Conservation (phyloP, 2,113 vertebrate species). For the Chascanopsetta lugubris region DNA sequence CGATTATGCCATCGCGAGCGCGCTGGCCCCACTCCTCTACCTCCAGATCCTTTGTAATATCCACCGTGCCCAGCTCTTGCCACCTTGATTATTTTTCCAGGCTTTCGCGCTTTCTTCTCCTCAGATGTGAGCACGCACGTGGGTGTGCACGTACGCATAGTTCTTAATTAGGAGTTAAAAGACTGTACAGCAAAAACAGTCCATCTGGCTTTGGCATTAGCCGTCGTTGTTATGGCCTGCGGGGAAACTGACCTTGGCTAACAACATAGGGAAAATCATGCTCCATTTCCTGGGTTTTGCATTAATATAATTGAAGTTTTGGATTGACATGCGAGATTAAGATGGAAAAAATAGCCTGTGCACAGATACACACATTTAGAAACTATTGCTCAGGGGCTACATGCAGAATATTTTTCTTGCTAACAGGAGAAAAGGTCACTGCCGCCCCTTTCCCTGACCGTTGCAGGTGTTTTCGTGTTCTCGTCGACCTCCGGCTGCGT, state of each 20-base stretch:
- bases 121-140: slow-evolving; percentile 3
- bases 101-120: slow-evolving; percentile 35
- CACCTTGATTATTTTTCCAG: slow-evolving; percentile 66
- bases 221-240: slow-evolving; percentile 54
- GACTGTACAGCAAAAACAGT: slow-evolving; percentile 45
- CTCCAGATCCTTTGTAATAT: slow-evolving; percentile 46
- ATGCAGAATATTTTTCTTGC: no score
- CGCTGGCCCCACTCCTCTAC: slow-evolving; percentile 20
- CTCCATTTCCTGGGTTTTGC: slow-evolving; percentile 59
- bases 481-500: no score
- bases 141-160: slow-evolving; percentile 34
- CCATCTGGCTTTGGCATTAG: slow-evolving; percentile 75
- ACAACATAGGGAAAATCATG: slow-evolving; percentile 43
- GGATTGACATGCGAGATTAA: slow-evolving; percentile 41
- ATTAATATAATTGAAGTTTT: slow-evolving; percentile 51
- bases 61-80: slow-evolving; percentile 20
- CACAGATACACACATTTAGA: background rate
- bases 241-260: slow-evolving; percentile 68
- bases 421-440: no score
- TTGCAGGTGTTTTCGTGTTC: no score
- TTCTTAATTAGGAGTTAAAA: slow-evolving; percentile 74
- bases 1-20: slow-evolving; percentile 29
- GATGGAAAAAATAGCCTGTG: slow-evolving; percentile 4
- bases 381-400: background rate
- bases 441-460: no score